These are phyloP conservation scores for Bhutanitis thaidina DNA, from an alignment of 2,888 invertebrate genomes.

Conservation along the genomic window DNA sequence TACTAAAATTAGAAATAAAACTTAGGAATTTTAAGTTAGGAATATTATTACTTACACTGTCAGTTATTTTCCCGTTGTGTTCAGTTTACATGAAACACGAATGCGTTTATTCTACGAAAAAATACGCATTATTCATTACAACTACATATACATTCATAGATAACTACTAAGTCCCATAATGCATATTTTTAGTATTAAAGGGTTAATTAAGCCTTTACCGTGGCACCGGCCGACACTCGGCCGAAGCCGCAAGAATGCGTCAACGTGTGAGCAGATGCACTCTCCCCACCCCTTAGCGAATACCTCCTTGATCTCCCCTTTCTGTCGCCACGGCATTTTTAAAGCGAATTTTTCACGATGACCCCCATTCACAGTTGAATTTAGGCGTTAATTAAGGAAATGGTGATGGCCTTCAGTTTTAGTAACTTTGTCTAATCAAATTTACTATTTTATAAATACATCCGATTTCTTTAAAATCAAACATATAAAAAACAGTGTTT, in stretches of 20 bases:
- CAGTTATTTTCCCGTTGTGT: too few species aligned
- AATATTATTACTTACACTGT: neutral
- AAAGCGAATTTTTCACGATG: conserved; percentile 34
- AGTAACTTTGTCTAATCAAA: too few species aligned
- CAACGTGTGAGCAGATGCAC: conserved; percentile 63
- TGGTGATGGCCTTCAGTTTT: too few species aligned
- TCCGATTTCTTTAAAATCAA: too few species aligned
- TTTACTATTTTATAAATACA: too few species aligned
- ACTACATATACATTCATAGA: too few species aligned
- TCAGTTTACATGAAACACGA: too few species aligned
- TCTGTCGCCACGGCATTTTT: conserved; percentile 32
- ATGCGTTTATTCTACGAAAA: too few species aligned
- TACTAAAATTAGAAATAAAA: too few species aligned
- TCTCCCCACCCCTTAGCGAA: conserved; percentile 36
- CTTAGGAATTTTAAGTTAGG: too few species aligned
- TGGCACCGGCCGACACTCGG: conserved; percentile 40
- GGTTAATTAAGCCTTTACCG: conserved; percentile 19
- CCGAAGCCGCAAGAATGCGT: conserved; percentile 73
- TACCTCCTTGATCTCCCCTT: conserved; percentile 29
- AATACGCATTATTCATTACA: too few species aligned
- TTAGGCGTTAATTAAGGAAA: neutral
- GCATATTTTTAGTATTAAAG: neutral
- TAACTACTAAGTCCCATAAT: neutral
- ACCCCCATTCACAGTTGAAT: conserved; percentile 30
- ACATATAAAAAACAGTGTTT: too few species aligned